phyloP scores from a whole-genome alignment of 2,113 vertebrate species.

The Eurystomus gularis region DNA sequence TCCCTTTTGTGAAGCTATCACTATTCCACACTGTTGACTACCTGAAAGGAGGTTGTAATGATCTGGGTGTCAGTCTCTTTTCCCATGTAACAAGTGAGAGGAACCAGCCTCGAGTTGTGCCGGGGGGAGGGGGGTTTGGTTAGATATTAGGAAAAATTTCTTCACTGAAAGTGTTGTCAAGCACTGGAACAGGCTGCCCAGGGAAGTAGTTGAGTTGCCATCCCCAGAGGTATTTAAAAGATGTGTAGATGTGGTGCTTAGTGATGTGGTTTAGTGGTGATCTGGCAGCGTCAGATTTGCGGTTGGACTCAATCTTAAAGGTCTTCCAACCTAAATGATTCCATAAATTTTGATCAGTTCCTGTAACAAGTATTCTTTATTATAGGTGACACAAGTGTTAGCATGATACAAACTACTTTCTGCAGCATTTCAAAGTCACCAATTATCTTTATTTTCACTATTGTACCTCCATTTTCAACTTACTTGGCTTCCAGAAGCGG shows the following conservation, averaged over 20 bases:
- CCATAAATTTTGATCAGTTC: neutral
- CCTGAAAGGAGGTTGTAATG: neutral
- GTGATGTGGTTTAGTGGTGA: neutral
- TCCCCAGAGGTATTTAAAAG: neutral
- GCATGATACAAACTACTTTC: neutral
- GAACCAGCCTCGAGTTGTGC: too few species aligned
- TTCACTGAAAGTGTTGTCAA: neutral
- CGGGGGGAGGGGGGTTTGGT: too few species aligned
- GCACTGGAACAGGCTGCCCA: neutral
- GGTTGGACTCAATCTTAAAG: neutral
- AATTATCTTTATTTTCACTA: neutral
- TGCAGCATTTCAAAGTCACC: neutral
- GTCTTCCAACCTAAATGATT: neutral
- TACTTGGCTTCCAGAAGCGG: fast-evolving
- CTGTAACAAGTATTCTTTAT: neutral
- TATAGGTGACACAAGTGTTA: neutral
- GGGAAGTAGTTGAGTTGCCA: neutral
- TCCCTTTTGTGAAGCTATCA: neutral
- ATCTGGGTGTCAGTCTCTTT: neutral
- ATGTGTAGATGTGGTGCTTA: neutral
- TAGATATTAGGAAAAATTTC: neutral
- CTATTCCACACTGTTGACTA: neutral
- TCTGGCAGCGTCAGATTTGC: too few species aligned
- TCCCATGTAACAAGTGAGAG: too few species aligned
- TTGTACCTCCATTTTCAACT: neutral